Conservation (phyloP, 2,797 vertebrate genomes). For the Nyctalus aviator region DNA sequence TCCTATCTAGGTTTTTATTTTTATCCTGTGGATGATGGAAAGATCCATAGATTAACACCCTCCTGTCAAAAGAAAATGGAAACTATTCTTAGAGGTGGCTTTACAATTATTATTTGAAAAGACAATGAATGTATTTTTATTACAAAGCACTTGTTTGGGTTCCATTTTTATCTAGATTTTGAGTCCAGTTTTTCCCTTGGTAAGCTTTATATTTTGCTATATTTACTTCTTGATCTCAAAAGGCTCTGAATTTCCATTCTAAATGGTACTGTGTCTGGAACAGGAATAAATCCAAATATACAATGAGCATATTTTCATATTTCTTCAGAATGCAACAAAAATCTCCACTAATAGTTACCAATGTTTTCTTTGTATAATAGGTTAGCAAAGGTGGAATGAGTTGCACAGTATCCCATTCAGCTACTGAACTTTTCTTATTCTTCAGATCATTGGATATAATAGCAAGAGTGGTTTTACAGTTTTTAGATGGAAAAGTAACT, state of each 20-base stretch:
- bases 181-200: background rate
- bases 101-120: no score
- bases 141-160: no score
- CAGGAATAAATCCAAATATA: no score
- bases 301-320: background rate
- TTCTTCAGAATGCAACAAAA: background rate
- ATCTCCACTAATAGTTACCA: background rate
- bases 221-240: background rate
- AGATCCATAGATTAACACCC: no score
- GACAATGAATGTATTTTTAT: no score
- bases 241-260: background rate
- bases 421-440: background rate
- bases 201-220: no score
- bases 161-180: no score
- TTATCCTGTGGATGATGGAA: no score
- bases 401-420: background rate
- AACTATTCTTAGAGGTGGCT: no score
- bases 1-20: no score
- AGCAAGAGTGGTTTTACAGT: background rate
- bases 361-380: background rate
- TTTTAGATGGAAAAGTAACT: conserved; percentile 1
- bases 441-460: background rate
- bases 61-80: no score
- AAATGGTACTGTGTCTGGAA: background rate
- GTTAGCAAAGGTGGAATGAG: background rate